Conservation (phyloP, 2,888 invertebrate species). For the Diaprepes abbreviatus region DNA sequence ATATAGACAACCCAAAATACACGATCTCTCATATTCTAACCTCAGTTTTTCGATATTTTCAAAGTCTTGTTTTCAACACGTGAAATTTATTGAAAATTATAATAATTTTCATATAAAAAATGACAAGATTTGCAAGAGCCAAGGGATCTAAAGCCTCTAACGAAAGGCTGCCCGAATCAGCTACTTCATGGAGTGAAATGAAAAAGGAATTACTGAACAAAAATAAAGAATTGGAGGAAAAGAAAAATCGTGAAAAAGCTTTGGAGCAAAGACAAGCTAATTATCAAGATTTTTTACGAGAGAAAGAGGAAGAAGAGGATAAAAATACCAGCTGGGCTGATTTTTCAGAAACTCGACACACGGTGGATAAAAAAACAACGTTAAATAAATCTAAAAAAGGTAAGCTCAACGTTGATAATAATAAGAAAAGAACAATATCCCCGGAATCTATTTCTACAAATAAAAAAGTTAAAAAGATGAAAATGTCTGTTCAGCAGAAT, state of each 20-base stretch:
- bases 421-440: background rate
- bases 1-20: too few species aligned
- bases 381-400: slow-evolving; percentile 32
- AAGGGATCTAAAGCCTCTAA: slow-evolving; percentile 83
- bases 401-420: background rate
- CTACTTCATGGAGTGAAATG: slow-evolving; percentile 82
- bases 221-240: slow-evolving; percentile 69
- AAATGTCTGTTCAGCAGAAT: background rate
- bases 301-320: slow-evolving; percentile 68
- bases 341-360: slow-evolving; percentile 64
- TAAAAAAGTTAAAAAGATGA: background rate
- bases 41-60: too few species aligned
- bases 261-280: slow-evolving; percentile 55
- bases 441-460: background rate
- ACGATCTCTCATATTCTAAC: too few species aligned
- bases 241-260: slow-evolving; percentile 67
- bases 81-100: background rate
- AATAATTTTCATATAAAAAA: slow-evolving; percentile 58
- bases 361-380: slow-evolving; percentile 25
- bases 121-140: slow-evolving; percentile 83
- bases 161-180: slow-evolving; percentile 76
- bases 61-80: background rate
- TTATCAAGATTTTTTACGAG: slow-evolving; percentile 58
- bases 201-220: slow-evolving; percentile 73
- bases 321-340: slow-evolving; percentile 72